Evolutionary conservation across 2,797 vertebrate genomes (phyloP).

Genomic region (Catharus ustulatus): DNA sequence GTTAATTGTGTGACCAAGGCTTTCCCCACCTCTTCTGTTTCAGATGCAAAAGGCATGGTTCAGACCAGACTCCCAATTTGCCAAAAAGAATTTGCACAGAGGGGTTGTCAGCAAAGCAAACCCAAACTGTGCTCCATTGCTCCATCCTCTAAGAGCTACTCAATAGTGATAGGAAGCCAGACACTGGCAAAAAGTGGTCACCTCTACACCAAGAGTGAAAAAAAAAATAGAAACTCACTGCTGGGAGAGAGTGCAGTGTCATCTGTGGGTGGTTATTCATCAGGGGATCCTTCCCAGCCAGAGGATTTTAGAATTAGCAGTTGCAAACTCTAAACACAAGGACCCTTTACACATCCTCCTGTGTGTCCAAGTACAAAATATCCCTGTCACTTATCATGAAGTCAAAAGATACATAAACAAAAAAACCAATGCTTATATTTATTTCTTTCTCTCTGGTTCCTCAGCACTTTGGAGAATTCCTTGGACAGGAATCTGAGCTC

Average conservation of each 20-base stretch:
- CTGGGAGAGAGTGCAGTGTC: background rate
- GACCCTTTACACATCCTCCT: background rate
- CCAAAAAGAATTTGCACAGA: background rate
- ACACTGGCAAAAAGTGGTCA: background rate
- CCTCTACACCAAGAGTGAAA: background rate
- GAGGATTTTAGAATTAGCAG: background rate
- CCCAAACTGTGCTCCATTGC: accelerated
- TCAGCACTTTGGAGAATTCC: constrained; percentile 48
- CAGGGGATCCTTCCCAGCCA: background rate
- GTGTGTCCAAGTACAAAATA: constrained; percentile 13
- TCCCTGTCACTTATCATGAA: constrained; percentile 1
- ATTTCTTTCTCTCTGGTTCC: background rate
- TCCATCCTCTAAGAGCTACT: background rate
- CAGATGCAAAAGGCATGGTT: background rate
- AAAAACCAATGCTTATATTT: background rate
- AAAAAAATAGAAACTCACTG: background rate
- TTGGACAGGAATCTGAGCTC: constrained; percentile 38
- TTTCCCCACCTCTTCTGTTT: background rate
- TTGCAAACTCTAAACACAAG: background rate
- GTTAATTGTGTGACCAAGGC: background rate
- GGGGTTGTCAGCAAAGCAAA: background rate
- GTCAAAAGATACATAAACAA: constrained; percentile 19
- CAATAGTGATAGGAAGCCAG: background rate
- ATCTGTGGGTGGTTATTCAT: background rate
- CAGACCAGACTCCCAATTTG: background rate